Conservation (phyloP, 2,888 invertebrate species). For the Anticlea derivata region DNA sequence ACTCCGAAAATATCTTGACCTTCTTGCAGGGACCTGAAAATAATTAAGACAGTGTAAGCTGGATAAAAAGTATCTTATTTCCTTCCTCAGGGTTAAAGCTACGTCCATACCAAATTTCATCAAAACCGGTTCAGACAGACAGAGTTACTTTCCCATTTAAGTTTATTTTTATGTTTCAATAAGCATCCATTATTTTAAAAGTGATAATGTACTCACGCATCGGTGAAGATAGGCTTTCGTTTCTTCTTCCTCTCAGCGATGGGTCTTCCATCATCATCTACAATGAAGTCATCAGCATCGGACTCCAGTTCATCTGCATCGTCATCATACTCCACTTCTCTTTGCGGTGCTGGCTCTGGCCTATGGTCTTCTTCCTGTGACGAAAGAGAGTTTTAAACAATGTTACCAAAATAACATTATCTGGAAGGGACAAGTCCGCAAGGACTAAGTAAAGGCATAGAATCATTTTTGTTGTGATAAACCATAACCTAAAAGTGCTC, state of each 20-base stretch:
- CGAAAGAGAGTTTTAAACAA: neutral
- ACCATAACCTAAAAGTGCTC: too few species aligned
- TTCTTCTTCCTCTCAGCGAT: slow-evolving; percentile 92
- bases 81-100: too few species aligned
- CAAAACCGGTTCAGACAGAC: too few species aligned
- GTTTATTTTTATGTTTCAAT: too few species aligned
- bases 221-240: slow-evolving; percentile 91
- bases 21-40: slow-evolving; percentile 92
- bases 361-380: slow-evolving; percentile 90
- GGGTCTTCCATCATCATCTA: slow-evolving; percentile 96
- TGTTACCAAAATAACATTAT: too few species aligned
- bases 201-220: slow-evolving; percentile 88
- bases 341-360: slow-evolving; percentile 87
- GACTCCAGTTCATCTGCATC: slow-evolving; percentile 92
- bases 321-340: slow-evolving; percentile 88
- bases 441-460: too few species aligned
- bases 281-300: slow-evolving; percentile 98
- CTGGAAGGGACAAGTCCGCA: too few species aligned
- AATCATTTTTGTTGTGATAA: too few species aligned
- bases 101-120: too few species aligned
- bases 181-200: neutral
- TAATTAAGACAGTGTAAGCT: too few species aligned
- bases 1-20: slow-evolving; percentile 99
- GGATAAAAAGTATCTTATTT: too few species aligned
- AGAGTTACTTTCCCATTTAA: too few species aligned